Evolutionary conservation across 1,140 invertebrate species (phyloP), one percentile per base, ranked within the genome.

Genomic region (Limonius californicus): DNA sequence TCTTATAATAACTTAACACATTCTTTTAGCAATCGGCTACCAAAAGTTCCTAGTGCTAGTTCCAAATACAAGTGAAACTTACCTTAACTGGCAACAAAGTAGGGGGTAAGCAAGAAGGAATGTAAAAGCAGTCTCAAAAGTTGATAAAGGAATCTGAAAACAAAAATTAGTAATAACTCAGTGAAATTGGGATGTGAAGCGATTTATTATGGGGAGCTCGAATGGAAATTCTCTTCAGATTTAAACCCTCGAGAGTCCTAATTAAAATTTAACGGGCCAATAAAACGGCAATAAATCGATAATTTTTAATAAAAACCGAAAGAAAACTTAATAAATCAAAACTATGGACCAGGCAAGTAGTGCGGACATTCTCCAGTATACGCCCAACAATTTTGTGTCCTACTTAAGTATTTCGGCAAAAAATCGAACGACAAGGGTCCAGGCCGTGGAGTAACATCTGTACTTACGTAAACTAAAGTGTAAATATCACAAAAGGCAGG

Each of bases 271-370:
- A 39, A 39, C 23, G 23, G 3, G 9, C 23, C 23, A 27, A 27
- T 27, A 27, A 14, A 39, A 39, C 2, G n/a, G 15, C 32, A 59
- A 55, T 47, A 59, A 66, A 66, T 66, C 65, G 57, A 66, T 66
- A 66, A 39, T 63, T 66, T 66, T 63, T 63, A 66, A 66, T 66
- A 66, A 66, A 67, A 67, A 53, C 57, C 54, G 30, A 19, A 53
- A 58, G 56, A 42, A 65, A 68, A 59, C n/a, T 39, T 39, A 39
- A 39, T 39, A 59, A 50, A 68, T 65, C 63, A 68, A 64, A 68
- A 47, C 57, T 59, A 47, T 55, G 57, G 66, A 59, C 66, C 66
- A 68, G 27, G 30, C 43, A 35, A 65, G 63, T 61, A 62, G 16
- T 65, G 53, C 15, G 55, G 43, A 68, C 61, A 63, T 60, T 63